Percentiles rank a stretch among this genome's conserved stretches.
These are phyloP conservation scores for Pterois miles DNA, from an alignment of 2,797 vertebrate species.

Conservation along the genomic window DNA sequence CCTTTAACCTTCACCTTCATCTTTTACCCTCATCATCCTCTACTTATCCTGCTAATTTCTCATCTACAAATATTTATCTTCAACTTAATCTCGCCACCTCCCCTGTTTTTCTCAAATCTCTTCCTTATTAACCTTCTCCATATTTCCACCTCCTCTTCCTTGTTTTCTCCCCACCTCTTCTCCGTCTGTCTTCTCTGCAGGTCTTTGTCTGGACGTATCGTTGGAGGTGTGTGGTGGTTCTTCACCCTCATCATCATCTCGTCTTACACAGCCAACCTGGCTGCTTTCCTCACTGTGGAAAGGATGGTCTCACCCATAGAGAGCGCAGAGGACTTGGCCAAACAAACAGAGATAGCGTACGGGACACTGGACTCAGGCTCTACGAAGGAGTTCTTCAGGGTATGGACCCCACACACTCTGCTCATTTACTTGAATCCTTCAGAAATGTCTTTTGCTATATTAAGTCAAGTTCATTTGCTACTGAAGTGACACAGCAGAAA, in stretches of 20 bases:
- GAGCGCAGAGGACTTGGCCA: slow-evolving; percentile 94
- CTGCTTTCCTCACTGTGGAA: slow-evolving; percentile 98
- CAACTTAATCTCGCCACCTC: neutral
- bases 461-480: slow-evolving; percentile 1
- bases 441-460: neutral
- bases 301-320: slow-evolving; percentile 95
- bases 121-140: neutral
- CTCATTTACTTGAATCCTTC: slow-evolving; percentile 9
- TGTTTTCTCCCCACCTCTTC: neutral
- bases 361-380: slow-evolving; percentile 97
- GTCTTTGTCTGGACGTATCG: slow-evolving; percentile 98
- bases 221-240: slow-evolving; percentile 99
- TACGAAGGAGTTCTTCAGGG: slow-evolving; percentile 99
- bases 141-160: neutral
- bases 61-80: slow-evolving; percentile 8
- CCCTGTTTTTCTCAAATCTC: neutral
- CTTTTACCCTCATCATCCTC: neutral
- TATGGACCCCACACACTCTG: slow-evolving; percentile 71
- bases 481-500: neutral
- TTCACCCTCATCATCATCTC: slow-evolving; percentile 99
- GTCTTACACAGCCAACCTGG: slow-evolving; percentile 98
- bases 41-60: neutral
- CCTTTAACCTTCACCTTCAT: slow-evolving; percentile 13
- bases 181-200: slow-evolving; percentile 76
- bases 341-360: slow-evolving; percentile 98